Conservation (phyloP, 1,140 invertebrate genomes). For the Trachymyrmex cornetzi region DNA sequence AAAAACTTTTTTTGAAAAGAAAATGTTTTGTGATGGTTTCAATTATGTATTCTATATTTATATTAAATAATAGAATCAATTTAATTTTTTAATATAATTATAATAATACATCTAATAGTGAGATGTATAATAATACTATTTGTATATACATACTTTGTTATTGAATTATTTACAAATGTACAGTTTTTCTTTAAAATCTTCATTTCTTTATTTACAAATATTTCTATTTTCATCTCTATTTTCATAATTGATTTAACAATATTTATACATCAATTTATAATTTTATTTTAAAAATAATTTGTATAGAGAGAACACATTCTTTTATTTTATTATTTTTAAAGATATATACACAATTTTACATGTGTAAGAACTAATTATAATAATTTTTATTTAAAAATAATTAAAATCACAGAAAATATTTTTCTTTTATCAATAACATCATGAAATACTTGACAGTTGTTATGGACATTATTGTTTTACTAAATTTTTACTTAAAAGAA, state of each 20-base stretch:
- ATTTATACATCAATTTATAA: neutral
- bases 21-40: neutral
- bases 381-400: neutral
- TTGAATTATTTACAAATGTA: neutral
- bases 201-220: neutral
- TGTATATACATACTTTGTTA: neutral
- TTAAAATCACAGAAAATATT: neutral
- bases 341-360: neutral
- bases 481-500: neutral
- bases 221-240: neutral
- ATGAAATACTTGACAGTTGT: neutral
- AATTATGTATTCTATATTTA: no score
- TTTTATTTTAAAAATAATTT: neutral
- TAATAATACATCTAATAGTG: no score
- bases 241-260: constrained; percentile 18
- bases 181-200: neutral
- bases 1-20: neutral
- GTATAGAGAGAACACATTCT: neutral
- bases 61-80: no score
- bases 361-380: neutral
- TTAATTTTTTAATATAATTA: no score
- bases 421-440: neutral
- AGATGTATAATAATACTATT: no score
- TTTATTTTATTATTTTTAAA: neutral
- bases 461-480: neutral